phyloP scores from a whole-genome alignment of 1,140 invertebrate genomes.

The Leptoteleia sp. region DNA sequence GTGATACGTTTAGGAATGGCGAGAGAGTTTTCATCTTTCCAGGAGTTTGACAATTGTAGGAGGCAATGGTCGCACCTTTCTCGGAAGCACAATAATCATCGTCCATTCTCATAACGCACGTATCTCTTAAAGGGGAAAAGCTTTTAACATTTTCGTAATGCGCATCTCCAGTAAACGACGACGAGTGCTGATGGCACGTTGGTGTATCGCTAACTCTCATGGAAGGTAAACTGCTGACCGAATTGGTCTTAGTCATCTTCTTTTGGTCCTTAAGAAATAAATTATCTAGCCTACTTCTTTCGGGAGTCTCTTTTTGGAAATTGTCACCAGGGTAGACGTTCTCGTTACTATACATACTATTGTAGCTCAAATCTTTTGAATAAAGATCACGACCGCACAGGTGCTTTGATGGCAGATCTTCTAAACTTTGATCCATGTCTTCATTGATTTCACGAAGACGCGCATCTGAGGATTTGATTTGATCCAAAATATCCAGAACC shows the following conservation, averaged over 20 bases:
- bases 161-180: conserved; percentile 76
- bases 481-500: conserved; percentile 79
- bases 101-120: conserved; percentile 56
- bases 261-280: conserved; percentile 71
- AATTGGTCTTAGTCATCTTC: conserved; percentile 73
- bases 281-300: conserved; percentile 67
- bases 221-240: conserved; percentile 77
- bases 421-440: conserved; percentile 85
- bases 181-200: conserved; percentile 75
- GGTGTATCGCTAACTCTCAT: conserved; percentile 76
- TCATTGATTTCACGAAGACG: conserved; percentile 83
- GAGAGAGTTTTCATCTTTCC: conserved; percentile 18
- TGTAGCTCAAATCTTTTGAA: conserved; percentile 75
- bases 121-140: conserved; percentile 71
- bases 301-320: conserved; percentile 71
- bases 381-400: conserved; percentile 77
- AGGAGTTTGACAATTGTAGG: conserved; percentile 56
- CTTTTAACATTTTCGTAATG: conserved; percentile 77
- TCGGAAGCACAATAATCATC: conserved; percentile 33
- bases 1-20: conserved; percentile 3
- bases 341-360: conserved; percentile 76
- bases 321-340: conserved; percentile 73
- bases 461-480: conserved; percentile 84
- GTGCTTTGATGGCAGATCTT: conserved; percentile 83
- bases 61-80: conserved; percentile 33